Evolutionary conservation across 2,888 invertebrate species (phyloP).

Genomic region (Unio delphinus): DNA sequence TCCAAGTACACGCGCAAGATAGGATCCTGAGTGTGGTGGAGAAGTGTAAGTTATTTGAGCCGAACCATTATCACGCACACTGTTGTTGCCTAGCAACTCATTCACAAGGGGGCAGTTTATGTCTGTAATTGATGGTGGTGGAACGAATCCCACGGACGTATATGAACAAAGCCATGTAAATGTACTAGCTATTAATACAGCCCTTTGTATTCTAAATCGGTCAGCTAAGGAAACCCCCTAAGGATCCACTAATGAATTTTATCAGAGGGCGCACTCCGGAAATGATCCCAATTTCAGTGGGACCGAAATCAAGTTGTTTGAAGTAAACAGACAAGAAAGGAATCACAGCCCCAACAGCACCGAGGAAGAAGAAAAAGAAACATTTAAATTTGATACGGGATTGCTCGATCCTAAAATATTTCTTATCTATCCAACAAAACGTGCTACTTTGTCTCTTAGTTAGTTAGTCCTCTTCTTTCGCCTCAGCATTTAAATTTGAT

Average conservation of each 20-base stretch:
- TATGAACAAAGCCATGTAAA: constrained; percentile 39
- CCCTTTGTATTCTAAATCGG: constrained; percentile 31
- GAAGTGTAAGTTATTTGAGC: too few species aligned
- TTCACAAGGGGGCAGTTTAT: constrained; percentile 25
- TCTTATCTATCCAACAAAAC: too few species aligned
- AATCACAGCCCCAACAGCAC: constrained; percentile 39
- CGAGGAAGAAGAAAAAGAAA: constrained; percentile 42
- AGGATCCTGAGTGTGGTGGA: background rate
- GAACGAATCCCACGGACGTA: constrained; percentile 38
- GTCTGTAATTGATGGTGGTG: constrained; percentile 21
- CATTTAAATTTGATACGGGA: constrained; percentile 34
- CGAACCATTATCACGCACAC: too few species aligned
- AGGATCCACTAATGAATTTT: constrained; percentile 37
- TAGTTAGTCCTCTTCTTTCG: too few species aligned
- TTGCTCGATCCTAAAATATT: constrained; percentile 18
- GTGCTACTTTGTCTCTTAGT: too few species aligned
- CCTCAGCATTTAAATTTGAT: too few species aligned
- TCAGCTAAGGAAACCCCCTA: constrained; percentile 41
- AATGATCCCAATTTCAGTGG: constrained; percentile 41
- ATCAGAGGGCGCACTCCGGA: constrained; percentile 41
- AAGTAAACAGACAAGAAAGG: constrained; percentile 40
- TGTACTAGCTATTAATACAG: constrained; percentile 32
- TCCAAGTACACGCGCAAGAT: constrained; percentile 8
- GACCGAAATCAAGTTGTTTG: constrained; percentile 44
- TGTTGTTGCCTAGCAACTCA: constrained; percentile 8